These are phyloP conservation scores for Phocoena phocoena DNA, from an alignment of 2,113 vertebrate species.

Conservation along the genomic window DNA sequence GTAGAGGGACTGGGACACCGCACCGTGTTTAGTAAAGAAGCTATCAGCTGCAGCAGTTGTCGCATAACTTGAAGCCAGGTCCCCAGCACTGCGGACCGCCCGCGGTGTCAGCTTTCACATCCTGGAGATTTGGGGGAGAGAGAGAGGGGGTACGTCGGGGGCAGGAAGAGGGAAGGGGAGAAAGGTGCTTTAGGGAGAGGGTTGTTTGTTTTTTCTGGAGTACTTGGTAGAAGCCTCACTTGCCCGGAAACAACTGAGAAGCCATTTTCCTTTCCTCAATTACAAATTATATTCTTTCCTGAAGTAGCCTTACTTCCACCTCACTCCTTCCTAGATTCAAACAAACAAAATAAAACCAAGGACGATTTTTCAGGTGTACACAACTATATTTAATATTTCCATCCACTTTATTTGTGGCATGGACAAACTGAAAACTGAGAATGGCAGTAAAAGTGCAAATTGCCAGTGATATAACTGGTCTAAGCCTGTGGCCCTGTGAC, in stretches of 20 bases:
- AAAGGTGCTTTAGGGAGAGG: background rate
- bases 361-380: background rate
- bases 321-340: background rate
- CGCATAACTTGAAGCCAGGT: background rate
- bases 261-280: background rate
- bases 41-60: no score
- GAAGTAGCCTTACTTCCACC: background rate
- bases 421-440: background rate
- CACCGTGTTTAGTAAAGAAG: background rate
- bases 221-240: background rate
- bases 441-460: background rate
- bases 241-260: background rate
- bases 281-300: background rate
- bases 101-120: background rate
- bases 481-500: background rate
- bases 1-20: background rate
- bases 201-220: background rate
- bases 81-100: background rate
- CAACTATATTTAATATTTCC: background rate
- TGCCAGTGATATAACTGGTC: background rate
- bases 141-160: background rate
- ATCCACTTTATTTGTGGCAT: background rate
- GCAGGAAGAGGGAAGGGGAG: background rate
- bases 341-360: background rate
- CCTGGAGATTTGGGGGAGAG: fast-evolving